Base-by-base conservation (phyloP, 2,888 invertebrate species). In the Brachyptera putata region DNA sequence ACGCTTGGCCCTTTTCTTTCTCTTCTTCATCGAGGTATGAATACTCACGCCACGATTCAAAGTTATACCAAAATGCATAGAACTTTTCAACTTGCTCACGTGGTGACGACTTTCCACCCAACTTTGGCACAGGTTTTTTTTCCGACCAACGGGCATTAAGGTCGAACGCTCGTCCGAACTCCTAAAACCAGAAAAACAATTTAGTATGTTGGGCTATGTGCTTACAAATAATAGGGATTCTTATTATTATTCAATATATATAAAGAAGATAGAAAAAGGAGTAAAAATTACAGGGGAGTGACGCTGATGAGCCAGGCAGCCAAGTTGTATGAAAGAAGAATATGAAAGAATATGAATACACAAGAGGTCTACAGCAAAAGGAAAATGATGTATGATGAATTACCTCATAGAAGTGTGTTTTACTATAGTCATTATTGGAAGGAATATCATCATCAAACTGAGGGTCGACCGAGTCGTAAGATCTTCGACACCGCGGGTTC, bases 21-120 rank as follows among this genome's bases (percentile, higher is more conserved):
- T 98, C 98, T 73, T 99, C 98, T 76, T 98, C 97, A 73, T 99
- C 99, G 67, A 96, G 78, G 74, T 99, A 99, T 1, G 98, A 98
- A 76, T 91, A 99, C 74, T 99, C 99, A 64, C 99, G 83, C 99
- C 99, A 99, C 0, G 98, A 97, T 67, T 96, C 95, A 76, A 98
- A 99, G 70, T 94, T 89, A 74, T 91, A 97, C 99, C 99, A 99
- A 75, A 97, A 99, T 14, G 89, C 86, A 74, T 99, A 99, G 77
- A 99, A 99, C 49, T 80, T 77, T 71, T 98, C 95, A 0, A 99
- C 97, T 69, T 90, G 85, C 65, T 88, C 87, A 57, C 94, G 81
- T 1, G 86, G 77, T 57, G 91, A 85, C 61, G 87, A 79, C n/a
- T 84, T 81, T 70, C 86, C 84, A 5, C 87, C 93, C 56, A 99